A percentile compares a stretch with the other conserved stretches of the same genome.
These are phyloP conservation scores for Nannoperca australis DNA, from an alignment of 2,797 vertebrate genomes.

Conservation along the genomic window DNA sequence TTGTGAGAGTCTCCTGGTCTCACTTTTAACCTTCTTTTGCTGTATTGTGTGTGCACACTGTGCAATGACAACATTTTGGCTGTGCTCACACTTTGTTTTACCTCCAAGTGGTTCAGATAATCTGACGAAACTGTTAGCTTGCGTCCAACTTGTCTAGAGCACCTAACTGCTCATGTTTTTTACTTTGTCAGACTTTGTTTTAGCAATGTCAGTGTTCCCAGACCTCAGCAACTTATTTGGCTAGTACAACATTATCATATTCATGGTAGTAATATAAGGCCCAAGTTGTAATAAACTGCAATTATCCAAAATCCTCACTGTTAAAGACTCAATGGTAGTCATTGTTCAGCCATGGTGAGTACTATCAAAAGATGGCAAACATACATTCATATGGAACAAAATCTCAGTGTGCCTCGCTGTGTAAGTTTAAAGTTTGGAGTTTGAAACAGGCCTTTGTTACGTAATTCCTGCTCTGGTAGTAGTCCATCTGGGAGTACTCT, in stretches of 20 bases:
- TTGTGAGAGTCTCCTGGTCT: too few species aligned
- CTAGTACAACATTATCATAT: background rate
- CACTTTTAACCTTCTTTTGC: background rate
- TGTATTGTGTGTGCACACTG: background rate
- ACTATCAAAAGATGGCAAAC: slow-evolving; percentile 9
- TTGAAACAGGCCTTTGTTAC: slow-evolving; percentile 73
- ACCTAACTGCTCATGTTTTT: too few species aligned
- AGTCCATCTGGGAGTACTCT: slow-evolving; percentile 81
- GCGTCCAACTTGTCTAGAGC: background rate
- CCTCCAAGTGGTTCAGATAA: background rate
- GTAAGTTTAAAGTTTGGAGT: slow-evolving; percentile 60
- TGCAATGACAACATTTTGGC: background rate
- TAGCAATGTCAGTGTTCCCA: background rate
- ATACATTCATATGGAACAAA: slow-evolving; percentile 7
- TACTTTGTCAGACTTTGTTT: background rate
- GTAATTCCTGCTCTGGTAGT: slow-evolving; percentile 75
- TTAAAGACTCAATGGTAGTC: background rate
- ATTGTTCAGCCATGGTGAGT: background rate
- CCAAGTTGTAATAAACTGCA: background rate
- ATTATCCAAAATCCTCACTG: background rate
- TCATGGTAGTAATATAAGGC: background rate
- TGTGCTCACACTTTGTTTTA: background rate
- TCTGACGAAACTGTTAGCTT: background rate
- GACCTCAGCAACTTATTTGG: background rate
- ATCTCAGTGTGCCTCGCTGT: slow-evolving; percentile 14